A percentile compares a stretch with the other conserved stretches of the same genome.
Conservation (phyloP, 2,888 invertebrate genomes). For the Tillus elongatus region DNA sequence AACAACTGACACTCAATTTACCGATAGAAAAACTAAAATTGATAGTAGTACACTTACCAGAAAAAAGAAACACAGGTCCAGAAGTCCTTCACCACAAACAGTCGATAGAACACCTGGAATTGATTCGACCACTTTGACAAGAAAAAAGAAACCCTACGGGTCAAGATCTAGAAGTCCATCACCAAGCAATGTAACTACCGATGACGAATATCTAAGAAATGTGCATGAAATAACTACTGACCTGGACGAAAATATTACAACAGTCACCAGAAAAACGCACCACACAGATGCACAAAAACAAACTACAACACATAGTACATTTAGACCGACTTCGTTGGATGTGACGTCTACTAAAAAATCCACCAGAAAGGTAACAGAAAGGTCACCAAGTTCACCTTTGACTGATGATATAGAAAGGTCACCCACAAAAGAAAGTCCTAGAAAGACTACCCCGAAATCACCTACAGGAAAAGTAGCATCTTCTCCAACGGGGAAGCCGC, state of each 20-base stretch:
- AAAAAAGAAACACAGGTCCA: constrained; percentile 24
- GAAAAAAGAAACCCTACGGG: constrained; percentile 23
- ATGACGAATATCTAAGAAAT: constrained; percentile 41
- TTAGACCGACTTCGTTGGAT: constrained; percentile 1
- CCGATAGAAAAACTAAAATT: constrained; percentile 19
- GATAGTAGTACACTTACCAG: constrained; percentile 21
- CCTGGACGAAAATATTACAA: constrained; percentile 31
- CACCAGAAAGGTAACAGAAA: constrained; percentile 29
- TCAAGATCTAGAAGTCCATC: constrained; percentile 31
- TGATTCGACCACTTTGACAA: constrained; percentile 27
- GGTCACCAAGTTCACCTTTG: constrained; percentile 33
- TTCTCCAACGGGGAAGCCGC: constrained; percentile 29
- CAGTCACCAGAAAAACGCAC: constrained; percentile 10
- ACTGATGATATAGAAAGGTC: constrained; percentile 19
- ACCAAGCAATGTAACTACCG: constrained; percentile 43
- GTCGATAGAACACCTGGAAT: no score
- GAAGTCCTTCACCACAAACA: constrained; percentile 31
- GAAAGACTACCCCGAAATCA: constrained; percentile 44
- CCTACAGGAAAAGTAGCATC: constrained; percentile 41
- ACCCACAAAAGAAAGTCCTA: constrained; percentile 29
- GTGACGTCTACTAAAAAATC: constrained; percentile 12
- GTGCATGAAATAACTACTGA: constrained; percentile 31
- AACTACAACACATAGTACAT: background rate
- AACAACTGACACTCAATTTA: no score
- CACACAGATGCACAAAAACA: background rate